Conservation (phyloP, 1,140 invertebrate genomes). For the Ceratosolen fusciceps region DNA sequence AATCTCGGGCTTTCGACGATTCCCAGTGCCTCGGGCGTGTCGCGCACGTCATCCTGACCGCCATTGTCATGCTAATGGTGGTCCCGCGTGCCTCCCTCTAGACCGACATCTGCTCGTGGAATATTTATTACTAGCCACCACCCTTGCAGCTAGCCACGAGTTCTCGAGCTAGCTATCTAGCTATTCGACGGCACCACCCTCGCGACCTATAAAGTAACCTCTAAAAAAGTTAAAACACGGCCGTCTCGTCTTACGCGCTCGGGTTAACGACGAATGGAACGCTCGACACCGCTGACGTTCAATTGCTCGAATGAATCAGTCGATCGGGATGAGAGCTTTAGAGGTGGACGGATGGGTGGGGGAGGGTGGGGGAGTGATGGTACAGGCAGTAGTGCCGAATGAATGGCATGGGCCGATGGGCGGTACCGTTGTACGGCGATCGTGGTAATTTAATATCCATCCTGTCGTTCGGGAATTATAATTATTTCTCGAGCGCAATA, state of each 20-base stretch:
- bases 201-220: too few relatives aligned
- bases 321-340: too few relatives aligned
- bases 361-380: too few relatives aligned
- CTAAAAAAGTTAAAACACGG: background rate
- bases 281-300: background rate
- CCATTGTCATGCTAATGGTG: constrained; percentile 52
- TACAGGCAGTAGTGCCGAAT: too few relatives aligned
- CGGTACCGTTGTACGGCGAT: too few relatives aligned
- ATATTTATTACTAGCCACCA: background rate
- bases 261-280: background rate
- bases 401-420: too few relatives aligned
- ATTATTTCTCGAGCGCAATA: too few relatives aligned
- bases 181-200: background rate
- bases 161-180: background rate
- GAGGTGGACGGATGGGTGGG: background rate
- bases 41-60: background rate
- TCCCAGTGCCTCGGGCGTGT: constrained; percentile 39
- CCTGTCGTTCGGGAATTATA: too few relatives aligned
- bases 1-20: constrained; percentile 34
- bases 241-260: background rate
- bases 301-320: background rate
- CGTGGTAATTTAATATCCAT: too few relatives aligned
- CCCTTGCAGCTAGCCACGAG: background rate
- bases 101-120: background rate
- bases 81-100: constrained; percentile 18